Evolutionary conservation across 2,113 vertebrate genomes (phyloP).

Genomic region (Pogona vitticeps): DNA sequence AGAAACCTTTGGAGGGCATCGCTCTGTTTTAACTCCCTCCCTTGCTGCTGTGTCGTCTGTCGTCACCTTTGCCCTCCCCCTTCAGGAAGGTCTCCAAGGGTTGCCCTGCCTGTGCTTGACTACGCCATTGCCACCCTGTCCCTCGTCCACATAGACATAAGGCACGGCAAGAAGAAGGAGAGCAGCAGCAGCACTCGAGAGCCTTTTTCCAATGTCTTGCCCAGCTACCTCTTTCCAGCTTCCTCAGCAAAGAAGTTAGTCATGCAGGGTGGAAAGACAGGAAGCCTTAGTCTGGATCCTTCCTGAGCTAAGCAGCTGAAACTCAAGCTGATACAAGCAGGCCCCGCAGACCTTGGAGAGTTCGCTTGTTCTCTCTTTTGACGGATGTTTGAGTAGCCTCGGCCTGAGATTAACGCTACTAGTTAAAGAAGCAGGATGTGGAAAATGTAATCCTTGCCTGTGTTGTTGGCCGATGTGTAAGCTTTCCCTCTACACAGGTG

Average conservation of each 20-base stretch:
- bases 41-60: fast-evolving
- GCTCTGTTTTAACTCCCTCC: background rate
- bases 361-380: background rate
- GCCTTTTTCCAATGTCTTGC: no score
- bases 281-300: background rate
- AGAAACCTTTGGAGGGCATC: background rate
- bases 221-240: no score
- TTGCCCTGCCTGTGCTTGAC: no score
- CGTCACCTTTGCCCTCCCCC: no score
- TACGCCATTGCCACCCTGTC: no score
- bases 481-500: background rate
- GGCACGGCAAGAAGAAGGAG: background rate
- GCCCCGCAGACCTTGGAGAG: background rate
- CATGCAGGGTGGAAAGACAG: background rate
- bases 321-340: background rate
- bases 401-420: background rate
- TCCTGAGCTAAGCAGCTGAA: background rate
- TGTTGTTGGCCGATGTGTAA: background rate
- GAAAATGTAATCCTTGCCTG: background rate
- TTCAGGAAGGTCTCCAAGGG: no score
- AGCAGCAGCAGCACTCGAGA: background rate
- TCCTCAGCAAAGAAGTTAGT: no score
- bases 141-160: no score
- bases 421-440: background rate
- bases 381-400: background rate